phyloP scores from a whole-genome alignment of 2,113 vertebrate species.

The Todiramphus saurophagus region DNA sequence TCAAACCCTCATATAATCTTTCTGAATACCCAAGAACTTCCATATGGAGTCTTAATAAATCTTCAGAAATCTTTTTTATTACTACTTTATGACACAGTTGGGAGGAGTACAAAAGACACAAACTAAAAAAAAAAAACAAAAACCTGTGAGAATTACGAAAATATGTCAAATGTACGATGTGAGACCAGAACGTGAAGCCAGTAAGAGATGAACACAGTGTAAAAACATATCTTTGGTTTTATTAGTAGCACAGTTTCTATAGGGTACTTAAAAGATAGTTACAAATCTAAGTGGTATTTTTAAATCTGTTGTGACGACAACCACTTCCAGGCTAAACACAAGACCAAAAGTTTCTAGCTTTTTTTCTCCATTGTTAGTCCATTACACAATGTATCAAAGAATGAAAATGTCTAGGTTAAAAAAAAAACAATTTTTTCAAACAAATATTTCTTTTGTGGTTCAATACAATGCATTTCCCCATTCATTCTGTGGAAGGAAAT shows the following conservation, averaged over 20 bases:
- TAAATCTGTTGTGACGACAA: neutral
- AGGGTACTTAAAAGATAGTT: neutral
- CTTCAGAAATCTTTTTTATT: neutral
- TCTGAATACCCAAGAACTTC: neutral
- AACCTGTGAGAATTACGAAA: neutral
- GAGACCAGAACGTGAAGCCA: neutral
- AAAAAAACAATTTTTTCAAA: neutral
- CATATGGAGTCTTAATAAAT: neutral
- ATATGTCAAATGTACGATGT: neutral
- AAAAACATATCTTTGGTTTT: neutral
- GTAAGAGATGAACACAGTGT: neutral
- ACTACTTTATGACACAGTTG: neutral
- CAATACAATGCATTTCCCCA: neutral
- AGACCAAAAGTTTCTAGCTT: neutral
- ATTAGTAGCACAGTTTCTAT: neutral
- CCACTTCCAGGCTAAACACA: neutral
- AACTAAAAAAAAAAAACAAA: neutral
- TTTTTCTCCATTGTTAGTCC: neutral
- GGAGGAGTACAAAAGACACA: neutral
- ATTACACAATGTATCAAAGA: neutral
- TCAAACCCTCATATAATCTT: constrained; percentile 25
- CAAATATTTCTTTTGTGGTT: neutral
- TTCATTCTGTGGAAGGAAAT: neutral
- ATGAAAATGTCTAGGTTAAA: neutral
- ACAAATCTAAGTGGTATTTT: neutral